These are phyloP conservation scores for Andrena flavipes DNA, from an alignment of 2,888 invertebrate genomes.

Conservation along the genomic window DNA sequence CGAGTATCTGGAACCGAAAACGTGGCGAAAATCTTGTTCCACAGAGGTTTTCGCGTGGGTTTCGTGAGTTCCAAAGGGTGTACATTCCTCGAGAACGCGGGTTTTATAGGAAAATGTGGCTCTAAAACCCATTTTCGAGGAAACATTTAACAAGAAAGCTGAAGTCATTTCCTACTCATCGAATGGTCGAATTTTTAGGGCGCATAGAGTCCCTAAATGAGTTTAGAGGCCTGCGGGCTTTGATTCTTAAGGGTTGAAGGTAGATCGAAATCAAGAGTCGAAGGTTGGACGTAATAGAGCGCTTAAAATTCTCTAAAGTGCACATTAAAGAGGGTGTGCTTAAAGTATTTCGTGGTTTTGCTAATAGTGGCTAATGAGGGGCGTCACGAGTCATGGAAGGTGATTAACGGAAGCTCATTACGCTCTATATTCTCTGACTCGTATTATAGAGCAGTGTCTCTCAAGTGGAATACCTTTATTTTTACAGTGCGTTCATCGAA, in stretches of 20 bases:
- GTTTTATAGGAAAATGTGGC: too few relatives aligned
- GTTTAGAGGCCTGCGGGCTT: too few relatives aligned
- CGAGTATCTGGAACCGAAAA: slow-evolving; percentile 13
- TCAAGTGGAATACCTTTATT: background rate
- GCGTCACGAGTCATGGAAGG: slow-evolving; percentile 24
- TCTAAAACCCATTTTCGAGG: too few relatives aligned
- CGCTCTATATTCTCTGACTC: background rate
- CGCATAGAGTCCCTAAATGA: too few relatives aligned
- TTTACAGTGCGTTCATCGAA: background rate
- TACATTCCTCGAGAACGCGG: too few relatives aligned
- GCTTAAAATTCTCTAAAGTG: background rate
- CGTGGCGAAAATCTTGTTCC: slow-evolving; percentile 16
- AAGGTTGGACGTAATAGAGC: background rate
- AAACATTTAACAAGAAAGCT: too few relatives aligned
- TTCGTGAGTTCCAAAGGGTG: too few relatives aligned
- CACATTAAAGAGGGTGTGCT: slow-evolving; percentile 22
- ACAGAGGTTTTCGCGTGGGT: background rate
- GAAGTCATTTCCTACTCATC: too few relatives aligned
- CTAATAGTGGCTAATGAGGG: slow-evolving; percentile 38
- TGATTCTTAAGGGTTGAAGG: background rate
- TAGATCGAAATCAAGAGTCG: background rate
- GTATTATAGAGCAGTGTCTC: background rate
- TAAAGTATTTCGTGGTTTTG: slow-evolving; percentile 25
- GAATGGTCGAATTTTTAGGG: too few relatives aligned
- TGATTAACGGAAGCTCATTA: slow-evolving; percentile 40